phyloP scores from a whole-genome alignment of 2,113 vertebrate genomes.

The Sialia sialis region DNA sequence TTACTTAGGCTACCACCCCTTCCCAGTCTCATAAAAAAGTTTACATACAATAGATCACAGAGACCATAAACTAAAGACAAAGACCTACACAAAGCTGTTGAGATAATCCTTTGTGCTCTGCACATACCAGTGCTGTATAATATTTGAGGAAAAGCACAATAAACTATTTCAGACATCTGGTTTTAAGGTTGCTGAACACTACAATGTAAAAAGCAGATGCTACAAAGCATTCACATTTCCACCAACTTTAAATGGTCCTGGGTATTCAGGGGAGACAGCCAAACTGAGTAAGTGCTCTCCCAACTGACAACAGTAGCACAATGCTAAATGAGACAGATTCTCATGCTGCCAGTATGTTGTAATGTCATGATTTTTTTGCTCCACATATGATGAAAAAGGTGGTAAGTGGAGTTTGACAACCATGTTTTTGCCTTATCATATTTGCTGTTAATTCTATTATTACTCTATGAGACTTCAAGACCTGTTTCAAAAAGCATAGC shows the following conservation, averaged over 20 bases:
- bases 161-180: slow-evolving; percentile 73
- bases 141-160: slow-evolving; percentile 63
- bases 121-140: slow-evolving; percentile 29
- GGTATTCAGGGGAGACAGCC: slow-evolving; percentile 20
- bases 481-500: neutral
- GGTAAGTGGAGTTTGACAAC: neutral
- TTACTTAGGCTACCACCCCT: slow-evolving; percentile 60
- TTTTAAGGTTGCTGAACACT: slow-evolving; percentile 68
- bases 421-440: neutral
- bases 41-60: slow-evolving; percentile 68
- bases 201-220: slow-evolving; percentile 64
- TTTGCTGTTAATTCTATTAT: neutral
- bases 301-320: neutral
- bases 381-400: neutral
- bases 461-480: neutral
- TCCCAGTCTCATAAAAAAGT: slow-evolving; percentile 63
- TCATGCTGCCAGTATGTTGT: neutral
- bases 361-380: neutral
- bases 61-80: slow-evolving; percentile 65
- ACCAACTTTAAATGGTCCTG: slow-evolving; percentile 50
- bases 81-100: slow-evolving; percentile 41
- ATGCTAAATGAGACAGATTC: slow-evolving; percentile 8
- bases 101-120: slow-evolving; percentile 62
- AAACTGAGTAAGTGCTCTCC: slow-evolving; percentile 2
- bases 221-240: slow-evolving; percentile 44